Evolutionary conservation across 2,797 vertebrate species (phyloP), one percentile per base, ranked within the genome.

Genomic region (Anabas testudineus): DNA sequence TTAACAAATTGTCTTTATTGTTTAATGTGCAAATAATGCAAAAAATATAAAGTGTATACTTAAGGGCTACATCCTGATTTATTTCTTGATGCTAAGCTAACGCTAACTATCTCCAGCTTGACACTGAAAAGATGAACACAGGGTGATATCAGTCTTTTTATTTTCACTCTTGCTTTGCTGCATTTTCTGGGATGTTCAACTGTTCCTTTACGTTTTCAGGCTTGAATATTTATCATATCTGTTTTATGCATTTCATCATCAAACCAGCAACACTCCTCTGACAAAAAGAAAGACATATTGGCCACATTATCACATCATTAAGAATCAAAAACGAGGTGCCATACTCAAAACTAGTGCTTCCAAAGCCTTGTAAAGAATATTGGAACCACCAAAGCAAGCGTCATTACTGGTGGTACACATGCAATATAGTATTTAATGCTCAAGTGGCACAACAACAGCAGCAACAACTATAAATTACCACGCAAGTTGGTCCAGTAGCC

Each of bases 321-420:
- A 30, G n/a, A n/a, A n/a, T n/a, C 28, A 53, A 26, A 32, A 72
- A 43, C 32, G 22, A 87, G 70, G 88, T 92, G 91, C 90, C 91
- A 92, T 87, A 83, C 8, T 67, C 21, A 22, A 13, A 63, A 30
- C 53, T 36, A 66, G 21, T 41, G 26, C 45, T 42, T 66, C 28
- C n/a, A 41, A n/a, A 62, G 51, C n/a, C 15, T 74, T 16, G 4
- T n/a, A 8, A 24, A 51, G 22, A 58, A 45, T 19, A 34, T 47
- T 21, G 14, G 53, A 72, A 72, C 70, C 57, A n/a, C 7, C 18
- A 32, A 21, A 53, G 22, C 18, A 71, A 34, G 21, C 22, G 18
- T 4, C 65, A 28, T 43, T 28, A 4, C 26, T 10, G 5, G 5
- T 48, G 22, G 32, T 43, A 18, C 22, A 24, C 22, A 37, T 54